These are phyloP conservation scores for Monomorium pharaonis DNA, from an alignment of 1,140 invertebrate species.

Conservation along the genomic window DNA sequence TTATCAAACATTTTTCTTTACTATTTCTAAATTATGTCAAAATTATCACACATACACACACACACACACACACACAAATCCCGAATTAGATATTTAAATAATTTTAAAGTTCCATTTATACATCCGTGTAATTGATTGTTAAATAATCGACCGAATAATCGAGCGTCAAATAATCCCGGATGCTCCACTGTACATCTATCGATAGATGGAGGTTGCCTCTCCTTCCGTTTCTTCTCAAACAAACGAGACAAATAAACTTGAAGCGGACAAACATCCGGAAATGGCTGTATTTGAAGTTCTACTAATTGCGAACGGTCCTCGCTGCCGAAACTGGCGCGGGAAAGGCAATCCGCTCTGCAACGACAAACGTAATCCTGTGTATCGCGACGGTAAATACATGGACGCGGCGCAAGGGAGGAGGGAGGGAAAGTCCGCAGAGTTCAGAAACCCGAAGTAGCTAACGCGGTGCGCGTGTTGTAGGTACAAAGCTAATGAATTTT, in stretches of 20 bases:
- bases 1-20: no score
- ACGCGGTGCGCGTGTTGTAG: neutral
- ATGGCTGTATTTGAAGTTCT: conserved; percentile 46
- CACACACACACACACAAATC: no score
- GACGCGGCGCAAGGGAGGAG: neutral
- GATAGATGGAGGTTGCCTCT: neutral
- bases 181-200: neutral
- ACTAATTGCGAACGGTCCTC: conserved; percentile 49
- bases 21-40: no score
- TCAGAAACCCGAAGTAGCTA: conserved; percentile 34
- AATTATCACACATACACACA: no score
- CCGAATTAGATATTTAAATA: neutral
- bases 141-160: neutral
- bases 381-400: conserved; percentile 44
- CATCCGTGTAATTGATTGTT: neutral
- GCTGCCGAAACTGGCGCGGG: conserved; percentile 30
- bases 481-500: conserved; percentile 60
- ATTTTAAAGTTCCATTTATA: neutral
- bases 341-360: conserved; percentile 27
- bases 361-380: conserved; percentile 48
- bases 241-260: conserved; percentile 39
- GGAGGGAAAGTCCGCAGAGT: conserved; percentile 45
- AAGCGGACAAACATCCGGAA: conserved; percentile 39
- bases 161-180: neutral
- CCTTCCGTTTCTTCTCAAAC: conserved; percentile 50